Evolutionary conservation across 1,140 invertebrate species (phyloP).

Genomic region (Dinoponera quadriceps): DNA sequence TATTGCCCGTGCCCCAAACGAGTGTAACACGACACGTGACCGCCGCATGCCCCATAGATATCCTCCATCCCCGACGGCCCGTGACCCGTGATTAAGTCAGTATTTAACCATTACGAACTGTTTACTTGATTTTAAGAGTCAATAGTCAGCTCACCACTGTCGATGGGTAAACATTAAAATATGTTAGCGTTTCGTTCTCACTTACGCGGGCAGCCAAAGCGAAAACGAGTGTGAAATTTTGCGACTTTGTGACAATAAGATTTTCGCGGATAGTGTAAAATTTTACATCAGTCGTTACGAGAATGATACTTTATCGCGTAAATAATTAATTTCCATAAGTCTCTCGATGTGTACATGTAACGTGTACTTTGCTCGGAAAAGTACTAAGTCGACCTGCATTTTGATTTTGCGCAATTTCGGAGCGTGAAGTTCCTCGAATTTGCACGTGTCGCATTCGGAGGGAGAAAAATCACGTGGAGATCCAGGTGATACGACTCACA

Average conservation of each 20-base stretch:
- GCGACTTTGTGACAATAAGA: not conserved
- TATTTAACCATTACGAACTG: constrained; percentile 81
- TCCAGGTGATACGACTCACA: constrained; percentile 83
- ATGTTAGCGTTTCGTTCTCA: constrained; percentile 9
- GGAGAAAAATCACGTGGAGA: constrained; percentile 74
- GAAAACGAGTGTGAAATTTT: no score
- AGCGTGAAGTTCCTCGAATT: constrained; percentile 3
- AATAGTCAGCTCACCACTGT: constrained; percentile 58
- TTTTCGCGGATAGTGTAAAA: constrained; percentile 7
- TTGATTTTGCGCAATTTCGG: not conserved
- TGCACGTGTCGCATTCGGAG: constrained; percentile 34
- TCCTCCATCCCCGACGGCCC: constrained; percentile 52
- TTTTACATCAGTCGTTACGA: not conserved
- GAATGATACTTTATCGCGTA: no score
- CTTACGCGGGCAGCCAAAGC: not conserved
- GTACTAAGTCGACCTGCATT: no score
- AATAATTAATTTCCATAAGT: no score
- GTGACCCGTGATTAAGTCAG: constrained; percentile 61
- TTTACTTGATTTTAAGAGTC: constrained; percentile 83
- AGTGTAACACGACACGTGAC: constrained; percentile 84
- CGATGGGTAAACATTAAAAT: constrained; percentile 34
- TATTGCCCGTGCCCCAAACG: constrained; percentile 79
- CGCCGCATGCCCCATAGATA: constrained; percentile 69
- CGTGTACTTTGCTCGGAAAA: not conserved
- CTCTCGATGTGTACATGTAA: no score